phyloP scores from a whole-genome alignment of 1,140 invertebrate genomes.

The Aradophagus sp. region DNA sequence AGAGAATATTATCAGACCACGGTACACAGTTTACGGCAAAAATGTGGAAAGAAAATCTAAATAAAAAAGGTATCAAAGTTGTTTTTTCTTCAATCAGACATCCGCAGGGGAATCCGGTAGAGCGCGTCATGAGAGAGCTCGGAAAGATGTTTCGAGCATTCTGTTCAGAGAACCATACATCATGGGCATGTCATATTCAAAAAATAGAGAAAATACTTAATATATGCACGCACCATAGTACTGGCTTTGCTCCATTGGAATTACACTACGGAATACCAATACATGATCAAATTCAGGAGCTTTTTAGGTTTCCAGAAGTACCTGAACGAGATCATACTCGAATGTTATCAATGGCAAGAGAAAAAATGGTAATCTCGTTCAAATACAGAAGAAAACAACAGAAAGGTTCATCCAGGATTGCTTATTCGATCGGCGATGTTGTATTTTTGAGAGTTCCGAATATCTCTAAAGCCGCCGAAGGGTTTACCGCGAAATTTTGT shows the following conservation, averaged over 20 bases:
- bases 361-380: no score
- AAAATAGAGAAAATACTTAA: constrained; percentile 25
- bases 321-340: neutral
- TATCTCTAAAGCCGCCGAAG: neutral
- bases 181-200: constrained; percentile 8
- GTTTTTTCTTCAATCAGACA: constrained; percentile 20
- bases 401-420: no score
- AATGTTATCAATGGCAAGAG: no score
- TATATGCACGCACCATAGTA: constrained; percentile 10
- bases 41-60: constrained; percentile 17
- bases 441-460: constrained; percentile 6
- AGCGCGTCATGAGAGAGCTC: constrained; percentile 24
- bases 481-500: constrained; percentile 7
- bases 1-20: constrained; percentile 17
- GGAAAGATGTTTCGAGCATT: constrained; percentile 25
- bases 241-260: constrained; percentile 17
- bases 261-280: constrained; percentile 14
- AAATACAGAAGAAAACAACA: no score
- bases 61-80: constrained; percentile 1
- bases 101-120: constrained; percentile 14
- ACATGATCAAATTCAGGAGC: neutral
- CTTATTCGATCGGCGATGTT: neutral
- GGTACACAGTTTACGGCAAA: constrained; percentile 21
- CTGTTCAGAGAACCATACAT: constrained; percentile 15
- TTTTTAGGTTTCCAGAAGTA: constrained; percentile 3